Evolutionary conservation across 2,888 invertebrate genomes (phyloP), one percentile per base, ranked within the genome.

Genomic region (Dinocampus coccinellae): DNA sequence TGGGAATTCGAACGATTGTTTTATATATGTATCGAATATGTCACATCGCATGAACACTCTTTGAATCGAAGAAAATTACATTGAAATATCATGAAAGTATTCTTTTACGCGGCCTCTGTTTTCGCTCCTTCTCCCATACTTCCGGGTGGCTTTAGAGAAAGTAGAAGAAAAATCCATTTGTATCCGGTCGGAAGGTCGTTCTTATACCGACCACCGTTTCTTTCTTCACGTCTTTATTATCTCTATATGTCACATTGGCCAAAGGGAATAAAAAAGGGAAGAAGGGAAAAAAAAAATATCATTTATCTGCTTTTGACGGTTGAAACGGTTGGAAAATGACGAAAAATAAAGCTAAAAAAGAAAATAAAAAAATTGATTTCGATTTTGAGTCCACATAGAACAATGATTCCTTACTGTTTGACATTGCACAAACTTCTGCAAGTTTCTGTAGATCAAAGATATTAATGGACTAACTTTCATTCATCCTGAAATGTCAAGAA

Each of bases 101-200:
- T 62, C 61, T 62, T 42, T 29, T 24, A 42, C 3, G 6, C 13
- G 24, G 24, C 22, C 24, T 62, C 42, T 62, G 20, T 39, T 39
- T 24, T 24, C 26, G 13, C 22, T 24, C 24, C 16, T 60, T 60
- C 58, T 33, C 20, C 47, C 1, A 34, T 20, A 11, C 34, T 60
- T 60, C 60, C 34, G 13, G 57, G 26, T 57, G 29, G 47, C 16
- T 57, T 34, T 10, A 7, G 34, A 11, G 34, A 22, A 34, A 60
- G 24, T 10, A 60, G 47, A 9, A 60, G 34, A 33, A 34, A 60
- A 60, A 60, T 60, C 22, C 36, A 34, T 20, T 16, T 60, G 33
- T 60, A 60, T 60, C 34, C 60, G 60, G 60, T 60, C 34, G 60
- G 34, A 22, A 62, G 39, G n/a, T 16, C 42, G 39, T 62, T 62